phyloP scores from a whole-genome alignment of 1,140 invertebrate species.

The Euwallacea fornicatus region DNA sequence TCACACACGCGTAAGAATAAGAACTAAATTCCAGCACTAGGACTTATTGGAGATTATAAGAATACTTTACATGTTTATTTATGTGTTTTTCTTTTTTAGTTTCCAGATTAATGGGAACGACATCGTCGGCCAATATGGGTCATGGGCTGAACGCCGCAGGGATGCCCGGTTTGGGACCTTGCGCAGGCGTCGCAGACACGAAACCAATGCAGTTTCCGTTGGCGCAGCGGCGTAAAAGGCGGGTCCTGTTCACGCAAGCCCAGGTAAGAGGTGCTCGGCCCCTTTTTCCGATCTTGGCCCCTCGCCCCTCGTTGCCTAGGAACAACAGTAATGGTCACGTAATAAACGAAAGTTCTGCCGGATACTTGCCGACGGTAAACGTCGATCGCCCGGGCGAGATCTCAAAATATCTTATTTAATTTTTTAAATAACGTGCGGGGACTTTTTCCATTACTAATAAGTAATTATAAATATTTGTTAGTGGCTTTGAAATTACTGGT shows the following conservation, averaged over 20 bases:
- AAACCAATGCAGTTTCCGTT: constrained; percentile 92
- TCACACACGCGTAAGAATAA: too few species aligned
- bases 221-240: constrained; percentile 86
- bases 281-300: constrained; percentile 29
- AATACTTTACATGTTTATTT: too few species aligned
- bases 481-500: too few species aligned
- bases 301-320: constrained; percentile 25
- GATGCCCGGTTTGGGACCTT: constrained; percentile 74
- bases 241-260: constrained; percentile 97
- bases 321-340: constrained; percentile 23
- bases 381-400: constrained; percentile 15
- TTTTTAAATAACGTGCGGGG: not conserved
- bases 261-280: constrained; percentile 63
- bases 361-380: constrained; percentile 31
- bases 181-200: constrained; percentile 71
- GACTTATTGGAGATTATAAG: too few species aligned
- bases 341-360: constrained; percentile 31
- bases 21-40: too few species aligned
- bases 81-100: constrained; percentile 65
- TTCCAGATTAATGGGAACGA: constrained; percentile 83
- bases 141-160: constrained; percentile 85
- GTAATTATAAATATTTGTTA: too few species aligned
- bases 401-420: constrained; percentile 5
- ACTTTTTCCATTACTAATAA: not conserved
- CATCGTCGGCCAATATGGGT: constrained; percentile 74